phyloP scores from a whole-genome alignment of 2,797 vertebrate genomes.

The Acropternis orthonyx region DNA sequence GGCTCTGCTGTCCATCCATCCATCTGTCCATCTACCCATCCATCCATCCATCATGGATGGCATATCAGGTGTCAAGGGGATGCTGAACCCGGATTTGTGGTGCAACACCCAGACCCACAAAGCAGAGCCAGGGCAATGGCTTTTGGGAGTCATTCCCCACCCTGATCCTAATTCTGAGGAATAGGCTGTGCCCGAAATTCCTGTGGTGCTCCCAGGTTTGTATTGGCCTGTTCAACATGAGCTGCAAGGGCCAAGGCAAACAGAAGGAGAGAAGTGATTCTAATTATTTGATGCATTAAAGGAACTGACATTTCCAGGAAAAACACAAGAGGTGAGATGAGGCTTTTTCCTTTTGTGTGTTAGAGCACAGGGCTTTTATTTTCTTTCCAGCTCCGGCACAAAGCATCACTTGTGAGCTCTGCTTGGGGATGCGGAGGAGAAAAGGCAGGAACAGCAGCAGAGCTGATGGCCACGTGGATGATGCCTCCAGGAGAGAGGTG shows the following conservation, averaged over 20 bases:
- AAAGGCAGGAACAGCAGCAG: background rate
- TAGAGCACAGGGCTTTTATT: background rate
- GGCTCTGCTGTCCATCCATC: background rate
- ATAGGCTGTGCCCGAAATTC: constrained; percentile 1
- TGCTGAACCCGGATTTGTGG: background rate
- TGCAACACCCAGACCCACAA: background rate
- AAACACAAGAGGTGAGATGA: background rate
- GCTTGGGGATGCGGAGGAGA: background rate
- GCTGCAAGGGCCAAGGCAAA: constrained; percentile 26
- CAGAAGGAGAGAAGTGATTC: constrained; percentile 11
- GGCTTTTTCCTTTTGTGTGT: background rate
- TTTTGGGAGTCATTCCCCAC: background rate
- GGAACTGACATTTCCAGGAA: constrained; percentile 4
- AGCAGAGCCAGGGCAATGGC: fast-evolving
- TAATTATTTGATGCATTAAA: background rate
- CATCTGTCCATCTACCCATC: too few species aligned
- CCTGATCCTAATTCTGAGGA: background rate
- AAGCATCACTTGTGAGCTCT: constrained; percentile 10
- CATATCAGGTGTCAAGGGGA: fast-evolving
- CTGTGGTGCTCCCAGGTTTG: background rate
- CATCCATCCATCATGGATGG: background rate
- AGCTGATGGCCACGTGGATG: background rate
- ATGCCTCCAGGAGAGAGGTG: background rate
- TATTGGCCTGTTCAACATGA: background rate
- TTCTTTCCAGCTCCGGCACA: background rate